These are phyloP conservation scores for Lamellibrachia satsuma DNA, from an alignment of 2,888 invertebrate species.

Conservation along the genomic window DNA sequence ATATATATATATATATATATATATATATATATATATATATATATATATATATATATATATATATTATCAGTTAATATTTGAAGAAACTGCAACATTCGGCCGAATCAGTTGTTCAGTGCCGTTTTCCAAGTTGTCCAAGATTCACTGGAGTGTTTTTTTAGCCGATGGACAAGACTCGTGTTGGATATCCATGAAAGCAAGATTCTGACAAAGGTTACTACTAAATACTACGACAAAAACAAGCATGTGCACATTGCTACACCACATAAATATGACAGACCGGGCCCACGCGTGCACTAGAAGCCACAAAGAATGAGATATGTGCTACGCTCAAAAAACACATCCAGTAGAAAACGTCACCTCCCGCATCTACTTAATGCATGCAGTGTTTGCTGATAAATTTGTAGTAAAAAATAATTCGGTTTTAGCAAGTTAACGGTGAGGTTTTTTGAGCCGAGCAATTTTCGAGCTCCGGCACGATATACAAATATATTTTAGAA, in stretches of 20 bases:
- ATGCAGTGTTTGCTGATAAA: not conserved
- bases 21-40: too few species aligned
- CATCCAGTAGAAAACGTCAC: not conserved
- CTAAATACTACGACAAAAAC: not conserved
- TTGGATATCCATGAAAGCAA: not conserved
- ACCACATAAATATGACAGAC: not conserved
- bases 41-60: too few species aligned
- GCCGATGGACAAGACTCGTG: too few species aligned
- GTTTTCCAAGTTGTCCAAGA: too few species aligned
- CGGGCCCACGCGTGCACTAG: not conserved
- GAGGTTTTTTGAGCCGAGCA: not conserved
- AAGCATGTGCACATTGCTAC: not conserved
- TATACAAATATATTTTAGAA: not conserved
- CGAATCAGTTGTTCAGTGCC: not conserved
- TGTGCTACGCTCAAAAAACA: not conserved
- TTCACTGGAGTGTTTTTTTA: not conserved
- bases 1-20: too few species aligned
- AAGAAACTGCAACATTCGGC: not conserved
- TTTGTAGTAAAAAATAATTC: not conserved
- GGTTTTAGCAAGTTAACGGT: not conserved
- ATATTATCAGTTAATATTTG: not conserved
- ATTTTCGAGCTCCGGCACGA: not conserved
- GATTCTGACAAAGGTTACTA: not conserved
- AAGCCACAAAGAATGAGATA: not conserved
- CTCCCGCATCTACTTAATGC: not conserved